Percentiles rank a stretch among this genome's conserved stretches.
Conservation (phyloP, 2,797 vertebrate genomes). For the Dipus sagitta region DNA sequence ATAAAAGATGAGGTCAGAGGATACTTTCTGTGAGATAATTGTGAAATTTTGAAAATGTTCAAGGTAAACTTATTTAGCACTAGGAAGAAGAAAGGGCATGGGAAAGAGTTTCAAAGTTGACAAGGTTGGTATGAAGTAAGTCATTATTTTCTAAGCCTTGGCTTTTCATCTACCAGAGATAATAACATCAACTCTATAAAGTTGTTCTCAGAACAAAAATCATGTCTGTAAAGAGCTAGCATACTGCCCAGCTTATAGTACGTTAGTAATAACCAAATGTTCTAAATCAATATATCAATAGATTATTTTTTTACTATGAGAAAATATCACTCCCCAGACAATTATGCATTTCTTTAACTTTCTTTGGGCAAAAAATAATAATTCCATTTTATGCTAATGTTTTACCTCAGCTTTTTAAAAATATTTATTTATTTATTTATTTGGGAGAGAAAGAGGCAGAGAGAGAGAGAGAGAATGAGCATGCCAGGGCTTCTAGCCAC, state of each 20-base stretch:
- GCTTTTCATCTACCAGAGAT: conserved; percentile 27
- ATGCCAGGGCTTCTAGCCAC: no score
- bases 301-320: background rate
- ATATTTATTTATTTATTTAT: background rate
- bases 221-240: background rate
- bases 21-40: conserved; percentile 73
- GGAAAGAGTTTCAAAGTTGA: conserved; percentile 64
- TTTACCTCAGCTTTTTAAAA: background rate
- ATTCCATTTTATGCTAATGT: background rate
- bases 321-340: background rate
- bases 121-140: conserved; percentile 51
- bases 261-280: background rate
- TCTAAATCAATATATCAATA: background rate
- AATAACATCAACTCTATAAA: background rate
- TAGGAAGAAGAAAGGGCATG: conserved; percentile 55
- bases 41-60: conserved; percentile 73
- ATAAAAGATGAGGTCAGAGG: conserved; percentile 71
- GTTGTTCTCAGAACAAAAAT: background rate
- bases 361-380: background rate
- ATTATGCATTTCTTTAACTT: background rate
- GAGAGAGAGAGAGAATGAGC: no score
- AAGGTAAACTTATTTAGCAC: conserved; percentile 64
- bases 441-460: no score
- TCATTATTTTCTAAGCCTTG: background rate
- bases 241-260: background rate